phyloP scores from a whole-genome alignment of 2,888 invertebrate genomes.

The Hydropsyche betteni region DNA sequence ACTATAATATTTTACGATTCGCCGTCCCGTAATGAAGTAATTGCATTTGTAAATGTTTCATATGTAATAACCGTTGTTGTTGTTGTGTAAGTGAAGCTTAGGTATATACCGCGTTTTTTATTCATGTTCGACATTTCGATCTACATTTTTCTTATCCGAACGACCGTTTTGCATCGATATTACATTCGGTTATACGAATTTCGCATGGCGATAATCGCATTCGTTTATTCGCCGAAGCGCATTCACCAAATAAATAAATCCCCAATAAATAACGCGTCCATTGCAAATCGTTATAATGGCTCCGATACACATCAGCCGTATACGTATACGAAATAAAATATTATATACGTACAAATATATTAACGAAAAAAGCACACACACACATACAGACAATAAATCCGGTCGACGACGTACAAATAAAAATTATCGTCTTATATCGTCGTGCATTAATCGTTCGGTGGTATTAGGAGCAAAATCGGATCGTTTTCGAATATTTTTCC shows the following conservation, averaged over 20 bases:
- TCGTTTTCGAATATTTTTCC: constrained; percentile 22
- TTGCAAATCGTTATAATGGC: constrained; percentile 15
- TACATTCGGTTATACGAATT: not conserved
- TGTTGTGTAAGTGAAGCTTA: no score
- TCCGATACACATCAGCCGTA: constrained; percentile 16
- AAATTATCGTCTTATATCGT: constrained; percentile 20
- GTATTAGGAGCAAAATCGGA: constrained; percentile 24
- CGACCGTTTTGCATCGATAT: no score
- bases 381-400: constrained; percentile 5
- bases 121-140: no score
- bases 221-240: constrained; percentile 25
- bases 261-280: constrained; percentile 29
- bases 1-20: no score
- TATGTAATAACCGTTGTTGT: no score
- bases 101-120: no score
- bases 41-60: no score
- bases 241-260: constrained; percentile 31
- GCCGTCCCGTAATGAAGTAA: no score
- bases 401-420: constrained; percentile 17
- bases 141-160: no score
- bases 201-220: constrained; percentile 11
- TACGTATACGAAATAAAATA: no score
- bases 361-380: not conserved
- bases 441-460: constrained; percentile 26
- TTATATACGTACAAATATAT: no score